phyloP scores from a whole-genome alignment of 1,140 invertebrate species.

The Saxidomus purpurata region DNA sequence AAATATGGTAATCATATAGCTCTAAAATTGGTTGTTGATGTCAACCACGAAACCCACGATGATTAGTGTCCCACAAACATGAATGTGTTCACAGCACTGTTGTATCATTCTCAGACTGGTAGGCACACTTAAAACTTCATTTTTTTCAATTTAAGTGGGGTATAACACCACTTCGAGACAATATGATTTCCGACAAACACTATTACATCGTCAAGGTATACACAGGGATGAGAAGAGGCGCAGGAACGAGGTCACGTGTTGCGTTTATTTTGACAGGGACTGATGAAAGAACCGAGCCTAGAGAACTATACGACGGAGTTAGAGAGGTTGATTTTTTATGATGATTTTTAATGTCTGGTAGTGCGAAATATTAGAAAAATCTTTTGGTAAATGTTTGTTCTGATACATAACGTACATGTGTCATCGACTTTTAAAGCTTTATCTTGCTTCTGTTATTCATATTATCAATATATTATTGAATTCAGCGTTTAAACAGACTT shows the following conservation, averaged over 20 bases:
- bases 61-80: too few species aligned
- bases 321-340: conserved; percentile 67
- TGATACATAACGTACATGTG: not conserved
- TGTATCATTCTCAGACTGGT: too few species aligned
- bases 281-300: conserved; percentile 81
- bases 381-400: not conserved
- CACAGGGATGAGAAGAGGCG: conserved; percentile 82
- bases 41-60: too few species aligned
- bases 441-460: too few species aligned
- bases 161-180: conserved; percentile 84
- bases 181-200: conserved; percentile 82
- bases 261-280: conserved; percentile 83
- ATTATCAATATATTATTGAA: too few species aligned
- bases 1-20: too few species aligned
- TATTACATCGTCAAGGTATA: conserved; percentile 85
- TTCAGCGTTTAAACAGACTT: too few species aligned
- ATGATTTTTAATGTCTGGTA: not conserved
- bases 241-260: conserved; percentile 83
- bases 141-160: conserved; percentile 80
- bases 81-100: too few species aligned
- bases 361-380: not conserved
- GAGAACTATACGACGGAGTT: conserved; percentile 82
- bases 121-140: too few species aligned
- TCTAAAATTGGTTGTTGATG: too few species aligned
- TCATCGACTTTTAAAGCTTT: not conserved